A percentile compares a stretch with the other conserved stretches of the same genome.
Conservation (phyloP, 1,140 invertebrate genomes). For the Bursaphelenchus mucronatus region DNA sequence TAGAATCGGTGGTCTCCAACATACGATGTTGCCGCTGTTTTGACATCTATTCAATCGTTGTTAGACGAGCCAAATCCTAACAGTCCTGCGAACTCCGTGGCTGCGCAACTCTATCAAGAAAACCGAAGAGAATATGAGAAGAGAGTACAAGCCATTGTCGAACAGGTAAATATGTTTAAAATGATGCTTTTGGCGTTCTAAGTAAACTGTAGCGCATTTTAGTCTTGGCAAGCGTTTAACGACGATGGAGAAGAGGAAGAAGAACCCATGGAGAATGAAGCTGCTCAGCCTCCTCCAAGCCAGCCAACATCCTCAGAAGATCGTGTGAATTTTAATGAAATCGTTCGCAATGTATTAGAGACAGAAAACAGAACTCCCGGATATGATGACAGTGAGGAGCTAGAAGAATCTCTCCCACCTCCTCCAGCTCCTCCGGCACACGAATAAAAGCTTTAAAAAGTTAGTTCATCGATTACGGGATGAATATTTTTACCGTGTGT, state of each 20-base stretch:
- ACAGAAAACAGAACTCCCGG: too few relatives aligned
- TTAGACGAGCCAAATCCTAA: conserved; percentile 81
- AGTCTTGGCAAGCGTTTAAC: conserved; percentile 52
- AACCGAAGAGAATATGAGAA: conserved; percentile 78
- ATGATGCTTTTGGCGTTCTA: conserved; percentile 10
- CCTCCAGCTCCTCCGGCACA: too few relatives aligned
- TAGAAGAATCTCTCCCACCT: too few relatives aligned
- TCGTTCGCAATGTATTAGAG: too few relatives aligned
- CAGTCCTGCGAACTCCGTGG: conserved; percentile 89
- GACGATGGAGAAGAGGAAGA: conserved; percentile 46
- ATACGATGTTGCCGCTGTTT: conserved; percentile 97
- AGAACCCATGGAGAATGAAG: background rate
- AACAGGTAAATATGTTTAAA: conserved; percentile 66
- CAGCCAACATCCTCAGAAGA: too few relatives aligned
- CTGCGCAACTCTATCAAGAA: conserved; percentile 78
- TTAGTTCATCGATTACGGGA: too few relatives aligned
- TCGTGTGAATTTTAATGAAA: too few relatives aligned
- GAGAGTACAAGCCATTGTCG: conserved; percentile 88
- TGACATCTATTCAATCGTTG: conserved; percentile 72
- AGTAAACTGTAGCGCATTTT: conserved; percentile 18
- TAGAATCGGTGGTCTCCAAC: conserved; percentile 99
- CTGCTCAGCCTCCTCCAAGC: too few relatives aligned
- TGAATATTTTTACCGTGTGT: too few relatives aligned
- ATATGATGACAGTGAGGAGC: too few relatives aligned
- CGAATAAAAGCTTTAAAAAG: too few relatives aligned